Conservation (phyloP, 2,888 invertebrate genomes). For the Campaea margaritaria region DNA sequence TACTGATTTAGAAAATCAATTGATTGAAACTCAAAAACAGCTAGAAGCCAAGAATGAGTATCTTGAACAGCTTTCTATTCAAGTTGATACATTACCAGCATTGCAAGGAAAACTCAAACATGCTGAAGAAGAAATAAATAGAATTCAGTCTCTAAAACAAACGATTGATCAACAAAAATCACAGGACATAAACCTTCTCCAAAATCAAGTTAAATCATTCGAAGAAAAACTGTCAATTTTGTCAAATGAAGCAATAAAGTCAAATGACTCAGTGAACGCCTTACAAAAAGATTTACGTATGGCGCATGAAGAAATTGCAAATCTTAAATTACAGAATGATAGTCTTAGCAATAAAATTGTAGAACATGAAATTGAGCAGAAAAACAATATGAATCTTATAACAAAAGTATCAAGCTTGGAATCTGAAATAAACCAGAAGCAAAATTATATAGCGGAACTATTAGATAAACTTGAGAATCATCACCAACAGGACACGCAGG, state of each 20-base stretch:
- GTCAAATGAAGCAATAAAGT: constrained; percentile 56
- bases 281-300: constrained; percentile 61
- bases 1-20: constrained; percentile 86
- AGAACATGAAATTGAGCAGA: constrained; percentile 74
- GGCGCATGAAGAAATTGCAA: constrained; percentile 59
- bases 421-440: constrained; percentile 69
- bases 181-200: constrained; percentile 55
- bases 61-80: constrained; percentile 65
- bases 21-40: constrained; percentile 66
- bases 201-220: constrained; percentile 56
- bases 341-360: constrained; percentile 71
- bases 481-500: constrained; percentile 69
- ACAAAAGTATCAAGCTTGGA: constrained; percentile 74
- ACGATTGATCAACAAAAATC: constrained; percentile 62
- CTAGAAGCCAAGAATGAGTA: constrained; percentile 62
- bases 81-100: constrained; percentile 67
- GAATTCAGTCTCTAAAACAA: constrained; percentile 62
- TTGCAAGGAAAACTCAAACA: constrained; percentile 72
- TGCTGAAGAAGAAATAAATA: constrained; percentile 71
- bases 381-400: constrained; percentile 68
- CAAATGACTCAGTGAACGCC: constrained; percentile 56
- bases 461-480: constrained; percentile 63
- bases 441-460: constrained; percentile 66
- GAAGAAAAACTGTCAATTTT: constrained; percentile 53
- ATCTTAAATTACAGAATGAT: constrained; percentile 63